A percentile compares a stretch with the other conserved stretches of the same genome.
These are phyloP conservation scores for Paramisgurnus dabryanus DNA, from an alignment of 2,113 vertebrate species.

Conservation along the genomic window DNA sequence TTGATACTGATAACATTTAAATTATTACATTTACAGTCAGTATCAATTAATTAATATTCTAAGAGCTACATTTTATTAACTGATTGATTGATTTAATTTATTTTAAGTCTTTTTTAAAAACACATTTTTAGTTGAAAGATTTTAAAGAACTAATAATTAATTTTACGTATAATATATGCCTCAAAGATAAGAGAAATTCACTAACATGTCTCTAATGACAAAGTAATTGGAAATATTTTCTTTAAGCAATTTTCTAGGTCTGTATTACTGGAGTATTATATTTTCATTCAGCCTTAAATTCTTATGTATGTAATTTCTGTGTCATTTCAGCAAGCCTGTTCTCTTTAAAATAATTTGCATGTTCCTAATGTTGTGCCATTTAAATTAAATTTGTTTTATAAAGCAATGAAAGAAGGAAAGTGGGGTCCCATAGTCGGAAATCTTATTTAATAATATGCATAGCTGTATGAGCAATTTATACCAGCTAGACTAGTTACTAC, in stretches of 20 bases:
- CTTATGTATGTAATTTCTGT: conserved; percentile 15
- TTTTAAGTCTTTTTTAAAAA: neutral
- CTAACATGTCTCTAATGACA: neutral
- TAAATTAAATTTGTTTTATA: conserved; percentile 1
- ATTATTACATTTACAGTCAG: neutral
- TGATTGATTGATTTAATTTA: neutral
- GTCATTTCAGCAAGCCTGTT: neutral
- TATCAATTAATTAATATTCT: neutral
- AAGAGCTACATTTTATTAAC: neutral
- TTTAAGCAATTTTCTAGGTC: neutral
- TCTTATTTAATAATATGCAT: neutral
- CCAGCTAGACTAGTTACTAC: neutral
- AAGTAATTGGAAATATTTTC: neutral
- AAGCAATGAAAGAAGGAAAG: neutral
- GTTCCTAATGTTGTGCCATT: neutral
- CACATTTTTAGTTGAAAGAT: neutral
- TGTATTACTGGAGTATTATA: neutral
- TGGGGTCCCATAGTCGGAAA: neutral
- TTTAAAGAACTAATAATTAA: no score
- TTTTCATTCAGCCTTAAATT: conserved; percentile 50
- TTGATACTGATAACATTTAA: no score
- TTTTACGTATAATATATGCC: no score
- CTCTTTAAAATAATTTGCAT: conserved; percentile 5
- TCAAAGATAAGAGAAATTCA: no score
- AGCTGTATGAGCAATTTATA: no score